Percentiles rank a stretch among this genome's conserved stretches.
These are phyloP conservation scores for Ganaspis brasiliensis DNA, from an alignment of 2,888 invertebrate species.

Conservation along the genomic window DNA sequence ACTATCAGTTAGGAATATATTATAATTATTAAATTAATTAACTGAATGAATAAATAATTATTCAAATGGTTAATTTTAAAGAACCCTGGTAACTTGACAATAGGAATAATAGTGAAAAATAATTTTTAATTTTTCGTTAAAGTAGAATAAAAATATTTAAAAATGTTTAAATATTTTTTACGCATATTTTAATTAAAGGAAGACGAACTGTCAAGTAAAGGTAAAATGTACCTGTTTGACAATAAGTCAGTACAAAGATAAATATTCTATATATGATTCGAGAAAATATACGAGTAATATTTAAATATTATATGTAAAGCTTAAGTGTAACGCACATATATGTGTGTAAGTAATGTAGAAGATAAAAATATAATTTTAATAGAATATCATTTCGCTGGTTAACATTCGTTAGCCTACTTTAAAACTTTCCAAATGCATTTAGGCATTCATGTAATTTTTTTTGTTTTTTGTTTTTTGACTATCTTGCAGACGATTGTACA, in stretches of 20 bases:
- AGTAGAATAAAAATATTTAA: not conserved
- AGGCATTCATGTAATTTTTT: conserved; percentile 74
- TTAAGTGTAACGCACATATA: conserved; percentile 63
- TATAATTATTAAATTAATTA: too few relatives aligned
- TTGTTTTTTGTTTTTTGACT: conserved; percentile 53
- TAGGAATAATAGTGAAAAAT: not conserved
- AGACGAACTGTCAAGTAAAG: conserved; percentile 6
- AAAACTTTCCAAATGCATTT: conserved; percentile 71
- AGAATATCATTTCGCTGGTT: conserved; percentile 67
- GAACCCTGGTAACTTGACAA: not conserved
- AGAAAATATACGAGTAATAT: conserved; percentile 73
- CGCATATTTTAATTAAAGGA: conserved; percentile 4
- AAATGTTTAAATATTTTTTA: conserved; percentile 9
- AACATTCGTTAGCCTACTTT: conserved; percentile 69
- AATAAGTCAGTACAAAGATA: conserved; percentile 49
- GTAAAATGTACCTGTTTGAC: conserved; percentile 38
- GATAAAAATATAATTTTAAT: conserved; percentile 78
- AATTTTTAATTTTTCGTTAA: not conserved
- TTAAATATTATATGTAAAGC: conserved; percentile 70
- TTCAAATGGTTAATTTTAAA: not conserved
- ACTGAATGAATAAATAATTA: not conserved
- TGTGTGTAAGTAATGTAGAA: conserved; percentile 65
- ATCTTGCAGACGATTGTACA: conserved; percentile 27
- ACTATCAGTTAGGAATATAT: too few relatives aligned
- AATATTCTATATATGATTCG: conserved; percentile 59